A percentile compares a stretch with the other conserved stretches of the same genome.
Conservation (phyloP, 2,113 vertebrate genomes). For the human region DNA sequence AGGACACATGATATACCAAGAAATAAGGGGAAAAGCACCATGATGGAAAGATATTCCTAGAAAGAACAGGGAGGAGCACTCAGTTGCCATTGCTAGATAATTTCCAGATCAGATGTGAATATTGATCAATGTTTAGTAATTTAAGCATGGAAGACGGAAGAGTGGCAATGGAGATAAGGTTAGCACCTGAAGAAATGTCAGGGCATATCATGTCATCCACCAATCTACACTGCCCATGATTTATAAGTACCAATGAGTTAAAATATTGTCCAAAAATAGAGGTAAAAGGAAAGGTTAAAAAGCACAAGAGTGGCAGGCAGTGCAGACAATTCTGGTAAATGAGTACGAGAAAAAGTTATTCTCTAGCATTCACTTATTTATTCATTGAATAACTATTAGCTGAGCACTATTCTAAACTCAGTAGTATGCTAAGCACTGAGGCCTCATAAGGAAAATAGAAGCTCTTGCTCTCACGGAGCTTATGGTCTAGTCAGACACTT, state of each 20-base stretch:
- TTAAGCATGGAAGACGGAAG: neutral
- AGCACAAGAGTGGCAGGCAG: neutral
- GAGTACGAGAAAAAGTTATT: neutral
- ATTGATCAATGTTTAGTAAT: neutral
- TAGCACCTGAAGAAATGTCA: neutral
- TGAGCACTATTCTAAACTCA: neutral
- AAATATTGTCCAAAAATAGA: neutral
- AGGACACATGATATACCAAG: neutral
- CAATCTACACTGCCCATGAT: neutral
- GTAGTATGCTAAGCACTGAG: neutral
- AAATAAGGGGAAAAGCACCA: neutral
- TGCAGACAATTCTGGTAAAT: neutral
- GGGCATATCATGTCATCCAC: neutral
- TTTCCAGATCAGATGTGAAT: neutral
- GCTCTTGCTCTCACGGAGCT: neutral
- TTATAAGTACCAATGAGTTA: neutral
- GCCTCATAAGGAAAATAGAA: neutral
- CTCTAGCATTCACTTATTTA: neutral
- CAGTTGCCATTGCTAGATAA: neutral
- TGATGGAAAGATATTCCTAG: neutral
- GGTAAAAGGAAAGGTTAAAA: neutral
- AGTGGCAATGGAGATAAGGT: neutral
- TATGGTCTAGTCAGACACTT: neutral
- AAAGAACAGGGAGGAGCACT: neutral
- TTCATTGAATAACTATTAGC: neutral